phyloP scores from a whole-genome alignment of 2,888 invertebrate genomes.

The Aspidiotus destructor region DNA sequence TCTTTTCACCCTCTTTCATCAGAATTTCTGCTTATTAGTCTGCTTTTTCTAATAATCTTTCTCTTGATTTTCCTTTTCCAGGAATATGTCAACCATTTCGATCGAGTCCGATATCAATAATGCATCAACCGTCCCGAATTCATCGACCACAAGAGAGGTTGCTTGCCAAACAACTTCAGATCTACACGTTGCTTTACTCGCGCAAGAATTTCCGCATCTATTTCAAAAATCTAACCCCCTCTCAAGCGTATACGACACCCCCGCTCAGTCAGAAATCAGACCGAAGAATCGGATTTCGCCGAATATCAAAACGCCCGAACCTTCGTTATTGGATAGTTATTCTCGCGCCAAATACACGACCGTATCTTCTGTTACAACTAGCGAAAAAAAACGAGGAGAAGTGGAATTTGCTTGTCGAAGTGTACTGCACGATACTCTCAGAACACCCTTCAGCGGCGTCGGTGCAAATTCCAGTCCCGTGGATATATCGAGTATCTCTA shows the following conservation, averaged over 20 bases:
- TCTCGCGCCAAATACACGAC: conserved; percentile 1
- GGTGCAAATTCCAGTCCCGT: neutral
- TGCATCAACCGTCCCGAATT: neutral
- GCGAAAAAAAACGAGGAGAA: conserved; percentile 16
- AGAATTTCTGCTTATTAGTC: neutral
- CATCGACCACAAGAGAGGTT: conserved; percentile 4
- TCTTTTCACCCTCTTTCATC: too few species aligned
- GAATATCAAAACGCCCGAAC: conserved; percentile 11
- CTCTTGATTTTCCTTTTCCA: neutral
- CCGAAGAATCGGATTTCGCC: neutral
- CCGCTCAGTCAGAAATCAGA: neutral
- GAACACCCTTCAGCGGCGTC: neutral
- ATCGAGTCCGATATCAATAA: neutral
- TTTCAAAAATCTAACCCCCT: neutral
- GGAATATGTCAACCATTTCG: neutral
- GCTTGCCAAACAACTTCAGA: conserved; percentile 22
- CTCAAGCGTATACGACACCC: conserved; percentile 19
- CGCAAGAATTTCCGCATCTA: conserved; percentile 24
- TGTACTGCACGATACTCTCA: conserved; percentile 9
- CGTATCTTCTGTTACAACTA: conserved; percentile 13
- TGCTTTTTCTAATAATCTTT: neutral
- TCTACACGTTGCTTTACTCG: conserved; percentile 10
- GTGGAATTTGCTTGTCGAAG: conserved; percentile 15
- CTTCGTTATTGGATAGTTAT: neutral
- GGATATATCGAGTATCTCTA: conserved; percentile 7